Evolutionary conservation across 2,797 vertebrate genomes (phyloP), one percentile per base, ranked within the genome.

Genomic region (Cuculus canorus): DNA sequence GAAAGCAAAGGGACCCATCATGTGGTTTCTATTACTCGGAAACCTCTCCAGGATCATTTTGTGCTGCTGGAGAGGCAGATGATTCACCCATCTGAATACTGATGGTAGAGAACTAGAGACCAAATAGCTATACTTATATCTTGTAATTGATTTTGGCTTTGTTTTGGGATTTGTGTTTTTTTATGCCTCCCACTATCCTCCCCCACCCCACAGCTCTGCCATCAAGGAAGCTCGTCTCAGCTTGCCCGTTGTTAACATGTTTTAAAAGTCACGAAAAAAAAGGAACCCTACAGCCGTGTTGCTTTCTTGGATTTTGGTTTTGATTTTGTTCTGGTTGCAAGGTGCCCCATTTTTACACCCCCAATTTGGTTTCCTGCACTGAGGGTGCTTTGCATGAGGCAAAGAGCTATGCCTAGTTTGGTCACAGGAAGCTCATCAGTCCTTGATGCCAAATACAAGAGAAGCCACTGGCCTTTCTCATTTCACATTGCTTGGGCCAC

Each of bases 101-200:
- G 80, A 27, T 91, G 65, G 71, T 92, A 86, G 77, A 92, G 53
- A 84, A 81, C 78, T 77, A 92, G 87, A 95, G 70, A 90, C 85
- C 84, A 82, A 90, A 92, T 88, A 93, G 88, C 76, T 92, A 24
- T 85, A 76, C 82, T 85, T 96, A n/a, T 32, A 53, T 85, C 88
- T 88, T 86, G 54, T 80, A 82, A 89, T 84, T 93, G 72, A 83
- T 92, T 90, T 95, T 72, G 64, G 76, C 79, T 94, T 96, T 96
- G 84, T 61, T 92, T 90, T 60, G 59, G 47, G 77, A 71, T 90
- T 92, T 87, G 60, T 45, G 0, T 3, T 17, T 48, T 85, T 78
- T 95, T 19, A 64, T 92, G 68, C 79, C 63, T 95, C 82, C 87
- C 56, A 69, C 82, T 80, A 23, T 60, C 53, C 75, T 90, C 45